Conservation (phyloP, 1,140 invertebrate genomes). For the Neuroterus valhalla region DNA sequence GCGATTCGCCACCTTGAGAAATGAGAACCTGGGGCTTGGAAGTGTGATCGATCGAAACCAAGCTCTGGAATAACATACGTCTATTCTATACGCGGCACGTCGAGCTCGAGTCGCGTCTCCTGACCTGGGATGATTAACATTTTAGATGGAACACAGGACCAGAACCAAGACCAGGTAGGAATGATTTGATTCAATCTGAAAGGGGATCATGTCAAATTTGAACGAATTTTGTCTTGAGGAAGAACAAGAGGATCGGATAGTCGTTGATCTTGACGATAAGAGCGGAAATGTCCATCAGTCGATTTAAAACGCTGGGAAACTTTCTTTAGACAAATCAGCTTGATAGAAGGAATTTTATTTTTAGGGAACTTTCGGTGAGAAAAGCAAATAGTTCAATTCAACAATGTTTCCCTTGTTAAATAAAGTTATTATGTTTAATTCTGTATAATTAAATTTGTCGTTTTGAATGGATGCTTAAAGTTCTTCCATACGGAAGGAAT, state of each 20-base stretch:
- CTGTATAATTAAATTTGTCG: no score
- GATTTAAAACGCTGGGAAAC: not conserved
- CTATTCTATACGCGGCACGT: no score
- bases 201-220: conserved; percentile 7
- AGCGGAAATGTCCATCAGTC: conserved; percentile 5
- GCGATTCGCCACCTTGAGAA: conserved; percentile 26
- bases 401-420: no score
- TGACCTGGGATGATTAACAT: conserved; percentile 5
- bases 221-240: conserved; percentile 14
- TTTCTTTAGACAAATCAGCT: not conserved
- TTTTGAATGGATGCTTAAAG: no score
- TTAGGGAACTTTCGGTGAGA: no score
- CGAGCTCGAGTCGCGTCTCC: not conserved
- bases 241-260: not conserved
- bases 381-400: no score
- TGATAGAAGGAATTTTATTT: no score
- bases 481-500: no score
- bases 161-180: not conserved
- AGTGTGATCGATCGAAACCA: conserved; percentile 18
- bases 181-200: conserved; percentile 22
- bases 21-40: not conserved
- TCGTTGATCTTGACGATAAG: not conserved
- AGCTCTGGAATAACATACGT: conserved; percentile 10
- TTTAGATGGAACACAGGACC: not conserved
- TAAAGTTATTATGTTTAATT: no score